Evolutionary conservation across 2,888 invertebrate genomes (phyloP).

Genomic region (Andrena chrysosceles): DNA sequence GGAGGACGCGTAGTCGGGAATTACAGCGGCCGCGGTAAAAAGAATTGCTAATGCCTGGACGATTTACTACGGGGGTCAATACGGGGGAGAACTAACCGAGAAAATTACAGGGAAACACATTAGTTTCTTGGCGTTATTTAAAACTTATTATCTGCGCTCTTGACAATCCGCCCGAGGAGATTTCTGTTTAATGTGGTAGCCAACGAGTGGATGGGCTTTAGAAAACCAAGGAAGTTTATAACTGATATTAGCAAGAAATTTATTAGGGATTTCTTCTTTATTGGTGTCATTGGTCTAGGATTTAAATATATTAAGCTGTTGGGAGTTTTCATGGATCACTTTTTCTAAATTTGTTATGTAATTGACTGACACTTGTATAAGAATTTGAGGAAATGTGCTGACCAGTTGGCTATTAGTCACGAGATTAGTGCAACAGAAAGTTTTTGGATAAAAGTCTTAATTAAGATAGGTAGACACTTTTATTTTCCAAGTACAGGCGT

Average conservation of each 20-base stretch:
- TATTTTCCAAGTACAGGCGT: too few species aligned
- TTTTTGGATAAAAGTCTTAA: too few species aligned
- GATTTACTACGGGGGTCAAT: constrained; percentile 43
- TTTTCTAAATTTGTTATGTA: too few species aligned
- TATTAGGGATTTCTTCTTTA: neutral
- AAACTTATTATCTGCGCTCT: constrained; percentile 24
- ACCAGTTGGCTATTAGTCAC: too few species aligned
- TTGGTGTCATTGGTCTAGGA: neutral
- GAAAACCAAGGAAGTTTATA: neutral
- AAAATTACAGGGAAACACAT: constrained; percentile 20
- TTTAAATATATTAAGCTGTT: too few species aligned
- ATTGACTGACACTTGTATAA: too few species aligned
- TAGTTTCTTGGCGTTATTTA: constrained; percentile 37
- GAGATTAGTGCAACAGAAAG: too few species aligned
- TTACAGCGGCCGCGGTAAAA: constrained; percentile 38
- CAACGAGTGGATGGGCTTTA: neutral
- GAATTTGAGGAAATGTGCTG: too few species aligned
- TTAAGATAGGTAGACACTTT: too few species aligned
- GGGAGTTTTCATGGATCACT: too few species aligned
- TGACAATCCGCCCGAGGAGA: constrained; percentile 12
- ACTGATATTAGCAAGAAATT: neutral
- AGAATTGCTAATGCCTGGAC: constrained; percentile 41
- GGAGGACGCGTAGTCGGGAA: constrained; percentile 39
- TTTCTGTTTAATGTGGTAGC: constrained; percentile 6
- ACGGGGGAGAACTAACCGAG: constrained; percentile 31